Evolutionary conservation across 2,113 vertebrate species (phyloP).

Genomic region (Anguilla japonica): DNA sequence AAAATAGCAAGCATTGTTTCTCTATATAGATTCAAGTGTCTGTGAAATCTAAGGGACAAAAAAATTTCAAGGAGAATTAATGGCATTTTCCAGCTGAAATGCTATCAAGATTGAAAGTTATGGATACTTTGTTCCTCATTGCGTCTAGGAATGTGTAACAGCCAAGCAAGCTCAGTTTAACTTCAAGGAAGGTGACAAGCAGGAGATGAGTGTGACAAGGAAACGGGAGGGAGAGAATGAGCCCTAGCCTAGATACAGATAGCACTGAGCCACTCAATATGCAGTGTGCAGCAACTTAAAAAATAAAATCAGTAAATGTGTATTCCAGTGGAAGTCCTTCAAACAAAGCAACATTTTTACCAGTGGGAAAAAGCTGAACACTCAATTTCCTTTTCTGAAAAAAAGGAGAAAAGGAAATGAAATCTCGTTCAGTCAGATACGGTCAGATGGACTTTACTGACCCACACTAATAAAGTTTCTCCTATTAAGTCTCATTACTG

Average conservation of each 20-base stretch:
- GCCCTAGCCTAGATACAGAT: not conserved
- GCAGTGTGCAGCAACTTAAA: not conserved
- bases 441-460: not conserved
- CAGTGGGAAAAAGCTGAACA: not conserved
- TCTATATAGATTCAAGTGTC: not conserved
- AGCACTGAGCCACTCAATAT: not conserved
- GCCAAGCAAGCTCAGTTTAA: constrained; percentile 3
- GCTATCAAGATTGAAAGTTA: not conserved
- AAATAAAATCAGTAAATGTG: not conserved
- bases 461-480: not conserved
- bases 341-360: not conserved
- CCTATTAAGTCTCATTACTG: not conserved
- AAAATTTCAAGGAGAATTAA: not conserved
- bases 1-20: not conserved
- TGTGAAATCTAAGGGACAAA: constrained; percentile 5
- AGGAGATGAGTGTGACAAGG: not conserved
- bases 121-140: not conserved
- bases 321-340: not conserved
- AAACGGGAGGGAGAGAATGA: not conserved
- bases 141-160: not conserved
- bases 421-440: not conserved
- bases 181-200: not conserved
- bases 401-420: not conserved
- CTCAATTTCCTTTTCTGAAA: not conserved
- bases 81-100: constrained; percentile 6